These are phyloP conservation scores for Typhlichthys subterraneus DNA, from an alignment of 2,797 vertebrate species.

Conservation along the genomic window DNA sequence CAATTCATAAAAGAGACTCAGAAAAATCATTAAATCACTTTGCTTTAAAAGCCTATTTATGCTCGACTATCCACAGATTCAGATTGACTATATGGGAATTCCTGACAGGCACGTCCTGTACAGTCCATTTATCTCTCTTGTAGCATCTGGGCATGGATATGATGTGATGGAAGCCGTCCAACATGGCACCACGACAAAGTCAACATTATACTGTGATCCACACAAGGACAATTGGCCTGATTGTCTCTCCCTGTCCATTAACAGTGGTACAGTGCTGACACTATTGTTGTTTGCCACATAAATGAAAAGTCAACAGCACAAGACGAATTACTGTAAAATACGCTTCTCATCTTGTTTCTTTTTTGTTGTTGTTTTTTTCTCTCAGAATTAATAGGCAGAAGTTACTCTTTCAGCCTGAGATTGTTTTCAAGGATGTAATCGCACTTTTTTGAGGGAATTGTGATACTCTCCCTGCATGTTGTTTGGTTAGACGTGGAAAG, in stretches of 20 bases:
- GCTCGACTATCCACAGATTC: slow-evolving; percentile 62
- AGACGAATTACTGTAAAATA: slow-evolving; percentile 3
- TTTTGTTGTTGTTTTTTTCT: slow-evolving; percentile 3
- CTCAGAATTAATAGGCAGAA: background rate
- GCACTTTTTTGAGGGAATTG: background rate
- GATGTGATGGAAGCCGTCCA: slow-evolving; percentile 70
- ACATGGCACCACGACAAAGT: slow-evolving; percentile 73
- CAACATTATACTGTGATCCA: slow-evolving; percentile 61
- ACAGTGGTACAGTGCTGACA: slow-evolving; percentile 38
- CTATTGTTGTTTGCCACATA: slow-evolving; percentile 51
- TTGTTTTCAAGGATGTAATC: slow-evolving; percentile 9
- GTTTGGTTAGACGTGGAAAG: slow-evolving; percentile 24
- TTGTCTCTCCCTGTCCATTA: slow-evolving; percentile 40
- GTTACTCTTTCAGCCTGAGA: slow-evolving; percentile 14
- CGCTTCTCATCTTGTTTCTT: too few species aligned
- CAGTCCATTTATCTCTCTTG: slow-evolving; percentile 73
- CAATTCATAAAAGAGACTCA: slow-evolving; percentile 60
- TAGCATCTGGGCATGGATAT: slow-evolving; percentile 72
- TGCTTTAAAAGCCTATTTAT: slow-evolving; percentile 68
- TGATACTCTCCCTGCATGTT: slow-evolving; percentile 14
- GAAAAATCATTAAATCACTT: slow-evolving; percentile 64
- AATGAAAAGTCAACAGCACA: slow-evolving; percentile 27
- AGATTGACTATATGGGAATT: slow-evolving; percentile 49
- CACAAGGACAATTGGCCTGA: slow-evolving; percentile 57
- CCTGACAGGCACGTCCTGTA: slow-evolving; percentile 64